Evolutionary conservation across 2,113 vertebrate genomes (phyloP), one percentile per base, ranked within the genome.

Genomic region (Porphyrio hochstetteri): DNA sequence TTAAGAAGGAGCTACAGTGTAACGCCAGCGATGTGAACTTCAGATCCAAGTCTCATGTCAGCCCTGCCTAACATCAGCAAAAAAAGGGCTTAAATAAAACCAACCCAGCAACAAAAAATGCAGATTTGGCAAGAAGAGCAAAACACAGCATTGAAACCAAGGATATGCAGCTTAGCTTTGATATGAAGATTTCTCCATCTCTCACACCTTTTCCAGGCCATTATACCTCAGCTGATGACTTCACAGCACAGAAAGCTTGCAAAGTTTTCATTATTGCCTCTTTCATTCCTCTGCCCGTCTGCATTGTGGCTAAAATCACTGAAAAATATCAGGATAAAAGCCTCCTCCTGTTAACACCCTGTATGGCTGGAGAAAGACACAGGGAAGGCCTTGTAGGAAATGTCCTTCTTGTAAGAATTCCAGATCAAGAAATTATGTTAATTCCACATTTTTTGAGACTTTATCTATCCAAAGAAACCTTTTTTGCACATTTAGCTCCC

Each of bases 121-220:
- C 46, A 72, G 19, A 79, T 88, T 64, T 64, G 68, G 33, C 59
- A 92, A 90, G 68, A 90, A 91, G 15, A 84, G n/a, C 29, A 90
- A 93, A 88, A 53, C 1, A 2, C 67, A 81, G 10, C 19, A 56
- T 6, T 55, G 28, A 89, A 89, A 79, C 75, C 33, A 86, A 94
- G 44, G 40, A 64, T 44, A 61, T 27, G 55, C 25, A 84, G 7
- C 23, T 57, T 61, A 44, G 44, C 65, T 92, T 91, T 86, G 29
- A 70, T 76, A 53, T 33, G 13, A 96, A 79, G 38, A 72, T 82
- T 87, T 72, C 53, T 36, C 15, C 33, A 42, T 40, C 48, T 20
- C 20, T 83, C 65, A 28, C 4, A 2, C 24, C 14, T 7, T 59
- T 92, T 64, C 60, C 33, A 31, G 57, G 21, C 17, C 40, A 11